phyloP scores from a whole-genome alignment of 1,140 invertebrate genomes.

The Colletes gigas region DNA sequence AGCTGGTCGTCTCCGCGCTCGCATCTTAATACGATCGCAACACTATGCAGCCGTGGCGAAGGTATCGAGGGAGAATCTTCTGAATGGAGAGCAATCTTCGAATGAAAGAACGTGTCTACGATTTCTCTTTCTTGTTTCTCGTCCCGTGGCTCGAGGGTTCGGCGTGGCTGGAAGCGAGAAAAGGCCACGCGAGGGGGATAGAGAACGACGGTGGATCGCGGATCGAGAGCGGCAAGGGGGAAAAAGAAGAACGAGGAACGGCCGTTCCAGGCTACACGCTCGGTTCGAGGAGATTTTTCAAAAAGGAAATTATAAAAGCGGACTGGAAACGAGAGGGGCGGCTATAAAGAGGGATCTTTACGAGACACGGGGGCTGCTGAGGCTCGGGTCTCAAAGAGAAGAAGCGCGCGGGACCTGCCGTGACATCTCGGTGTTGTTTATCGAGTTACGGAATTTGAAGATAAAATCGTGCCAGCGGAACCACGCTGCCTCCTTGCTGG shows the following conservation, averaged over 20 bases:
- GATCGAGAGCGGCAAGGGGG: not conserved
- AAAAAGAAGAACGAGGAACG: not conserved
- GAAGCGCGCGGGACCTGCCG: constrained; percentile 54
- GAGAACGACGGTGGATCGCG: not conserved
- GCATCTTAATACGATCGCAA: constrained; percentile 51
- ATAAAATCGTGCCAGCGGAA: constrained; percentile 65
- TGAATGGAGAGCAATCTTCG: constrained; percentile 47
- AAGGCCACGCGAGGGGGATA: not conserved
- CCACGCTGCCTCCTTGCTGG: not conserved
- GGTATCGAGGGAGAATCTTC: constrained; percentile 20
- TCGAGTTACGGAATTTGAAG: constrained; percentile 76
- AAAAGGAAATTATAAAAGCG: constrained; percentile 69
- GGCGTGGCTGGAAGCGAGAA: not conserved
- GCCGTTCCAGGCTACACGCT: not conserved
- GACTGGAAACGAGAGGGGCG: constrained; percentile 60
- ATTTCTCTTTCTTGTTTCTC: constrained; percentile 12
- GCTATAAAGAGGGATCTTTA: constrained; percentile 67
- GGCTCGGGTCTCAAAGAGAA: constrained; percentile 56
- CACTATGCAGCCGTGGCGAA: constrained; percentile 13
- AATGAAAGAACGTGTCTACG: constrained; percentile 36
- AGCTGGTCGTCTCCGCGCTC: constrained; percentile 14
- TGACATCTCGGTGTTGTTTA: constrained; percentile 73
- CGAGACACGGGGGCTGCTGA: constrained; percentile 52
- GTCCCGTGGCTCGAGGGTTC: not conserved
- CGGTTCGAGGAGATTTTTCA: constrained; percentile 56